Base-by-base conservation (phyloP, 2,888 invertebrate genomes). In the Pristionchus maxplancki region DNA sequence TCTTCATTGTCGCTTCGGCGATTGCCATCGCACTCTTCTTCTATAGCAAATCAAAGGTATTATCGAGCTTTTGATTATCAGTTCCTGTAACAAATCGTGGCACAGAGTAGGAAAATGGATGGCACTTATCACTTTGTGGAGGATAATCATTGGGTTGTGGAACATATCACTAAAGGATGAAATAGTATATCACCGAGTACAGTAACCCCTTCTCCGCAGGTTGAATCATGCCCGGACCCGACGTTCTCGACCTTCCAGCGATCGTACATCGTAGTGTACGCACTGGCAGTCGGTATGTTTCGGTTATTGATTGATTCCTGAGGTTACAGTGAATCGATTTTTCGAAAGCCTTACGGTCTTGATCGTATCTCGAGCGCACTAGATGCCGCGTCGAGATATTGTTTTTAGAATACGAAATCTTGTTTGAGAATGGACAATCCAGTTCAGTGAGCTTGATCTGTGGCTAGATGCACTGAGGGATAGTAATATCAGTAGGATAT, bases 201-300 rank as follows among this genome's bases (percentile, higher is more conserved):
- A 78, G 90, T 67, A 90, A 86, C 44, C 89, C 13, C 83, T 88
- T 40, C 3, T 24, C 90, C 91, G n/a, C 67, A 88, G 9, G 74
- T 88, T 50, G 91, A 87, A 50, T n/a, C 40, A 34, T 64, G 44
- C 34, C 34, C 71, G 9, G 95, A 95, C 93, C 93, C 94, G 0
- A 91, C 92, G 31, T 95, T 95, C 91, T 92, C 92, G 74, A 89
- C 91, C 34, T 95, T 96, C 91, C 95, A 96, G 91, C 92, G 95
- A 58, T 94, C 95, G n/a, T 96, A 96, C 91, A 92, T 96, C 88
- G 90, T 94, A 37, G 95, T 95, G 20, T 96, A 96, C 90, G 90
- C 95, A 88, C 93, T 96, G 89, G 95, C 95, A 17, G 95, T 95
- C 93, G 95, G 95, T 95, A n/a, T 64, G 93, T 89, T 31, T 31